Conservation (phyloP, 2,888 invertebrate species). For the Amblyjoppa fuscipennis region DNA sequence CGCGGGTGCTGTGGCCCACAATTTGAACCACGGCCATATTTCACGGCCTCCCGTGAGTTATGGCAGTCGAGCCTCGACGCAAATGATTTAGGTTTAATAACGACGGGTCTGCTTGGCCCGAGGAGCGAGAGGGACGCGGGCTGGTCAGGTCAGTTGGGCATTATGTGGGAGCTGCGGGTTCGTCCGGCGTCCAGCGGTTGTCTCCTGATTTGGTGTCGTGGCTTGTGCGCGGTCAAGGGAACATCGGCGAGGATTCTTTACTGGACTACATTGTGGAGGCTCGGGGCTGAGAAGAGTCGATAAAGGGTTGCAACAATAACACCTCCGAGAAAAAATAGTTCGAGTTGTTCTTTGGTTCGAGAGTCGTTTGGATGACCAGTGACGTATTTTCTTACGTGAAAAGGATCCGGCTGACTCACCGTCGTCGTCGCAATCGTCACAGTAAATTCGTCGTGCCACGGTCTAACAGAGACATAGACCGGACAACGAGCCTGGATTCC, state of each 20-base stretch:
- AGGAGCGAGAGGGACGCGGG: slow-evolving; percentile 47
- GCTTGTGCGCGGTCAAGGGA: slow-evolving; percentile 30
- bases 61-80: slow-evolving; percentile 80
- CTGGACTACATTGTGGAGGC: neutral
- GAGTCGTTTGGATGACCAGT: neutral
- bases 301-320: slow-evolving; percentile 33
- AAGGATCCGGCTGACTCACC: slow-evolving; percentile 52
- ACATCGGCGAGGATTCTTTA: slow-evolving; percentile 11
- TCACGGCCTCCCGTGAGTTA: slow-evolving; percentile 82
- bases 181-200: slow-evolving; percentile 61
- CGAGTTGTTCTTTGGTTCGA: neutral
- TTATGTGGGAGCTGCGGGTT: slow-evolving; percentile 75
- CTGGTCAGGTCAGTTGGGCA: slow-evolving; percentile 81
- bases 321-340: neutral
- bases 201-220: slow-evolving; percentile 58
- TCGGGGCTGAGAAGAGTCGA: slow-evolving; percentile 42
- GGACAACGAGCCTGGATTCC: slow-evolving; percentile 24
- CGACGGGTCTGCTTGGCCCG: slow-evolving; percentile 73
- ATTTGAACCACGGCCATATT: slow-evolving; percentile 84
- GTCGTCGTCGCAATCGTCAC: slow-evolving; percentile 1
- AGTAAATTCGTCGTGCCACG: slow-evolving; percentile 20
- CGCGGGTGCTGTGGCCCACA: slow-evolving; percentile 79
- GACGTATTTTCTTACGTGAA: neutral
- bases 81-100: slow-evolving; percentile 85
- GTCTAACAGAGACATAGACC: slow-evolving; percentile 47